Evolutionary conservation across 1,140 invertebrate genomes (phyloP).

Genomic region (Drosophila cardini): DNA sequence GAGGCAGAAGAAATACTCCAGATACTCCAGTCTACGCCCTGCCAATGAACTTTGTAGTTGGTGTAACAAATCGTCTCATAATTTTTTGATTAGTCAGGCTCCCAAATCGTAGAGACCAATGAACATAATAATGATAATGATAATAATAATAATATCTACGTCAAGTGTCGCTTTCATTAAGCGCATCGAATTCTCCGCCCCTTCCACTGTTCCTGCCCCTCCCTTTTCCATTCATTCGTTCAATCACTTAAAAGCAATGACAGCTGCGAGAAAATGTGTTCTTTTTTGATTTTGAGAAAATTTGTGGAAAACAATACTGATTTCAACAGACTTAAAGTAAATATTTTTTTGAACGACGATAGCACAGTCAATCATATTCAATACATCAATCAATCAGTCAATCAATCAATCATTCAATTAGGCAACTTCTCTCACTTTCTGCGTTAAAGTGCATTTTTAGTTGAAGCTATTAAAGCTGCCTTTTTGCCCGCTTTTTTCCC

Average conservation of each 20-base stretch:
- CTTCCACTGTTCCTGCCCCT: too few relatives aligned
- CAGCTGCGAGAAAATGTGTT: constrained; percentile 47
- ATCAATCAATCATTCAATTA: constrained; percentile 81
- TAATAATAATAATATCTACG: constrained; percentile 27
- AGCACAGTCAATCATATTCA: constrained; percentile 54
- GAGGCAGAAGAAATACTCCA: neutral
- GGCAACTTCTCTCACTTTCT: constrained; percentile 4
- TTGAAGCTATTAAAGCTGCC: constrained; percentile 46
- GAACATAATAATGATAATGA: constrained; percentile 14
- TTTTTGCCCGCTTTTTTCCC: neutral
- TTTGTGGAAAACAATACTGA: constrained; percentile 43
- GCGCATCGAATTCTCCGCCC: constrained; percentile 68
- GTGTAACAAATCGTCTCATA: constrained; percentile 75
- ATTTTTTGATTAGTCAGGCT: constrained; percentile 75
- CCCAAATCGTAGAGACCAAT: constrained; percentile 21
- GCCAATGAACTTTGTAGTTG: constrained; percentile 53
- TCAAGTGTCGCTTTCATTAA: constrained; percentile 76
- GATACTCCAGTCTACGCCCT: neutral
- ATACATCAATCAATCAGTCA: constrained; percentile 69
- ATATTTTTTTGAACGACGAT: constrained; percentile 23
- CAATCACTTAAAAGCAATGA: constrained; percentile 50
- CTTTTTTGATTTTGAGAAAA: constrained; percentile 5
- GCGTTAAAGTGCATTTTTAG: constrained; percentile 71
- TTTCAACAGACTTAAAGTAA: constrained; percentile 39
- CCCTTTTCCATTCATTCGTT: neutral